A percentile compares a stretch with the other conserved stretches of the same genome.
These are phyloP conservation scores for Steatornis caripensis DNA, from an alignment of 2,113 vertebrate species.

Conservation along the genomic window DNA sequence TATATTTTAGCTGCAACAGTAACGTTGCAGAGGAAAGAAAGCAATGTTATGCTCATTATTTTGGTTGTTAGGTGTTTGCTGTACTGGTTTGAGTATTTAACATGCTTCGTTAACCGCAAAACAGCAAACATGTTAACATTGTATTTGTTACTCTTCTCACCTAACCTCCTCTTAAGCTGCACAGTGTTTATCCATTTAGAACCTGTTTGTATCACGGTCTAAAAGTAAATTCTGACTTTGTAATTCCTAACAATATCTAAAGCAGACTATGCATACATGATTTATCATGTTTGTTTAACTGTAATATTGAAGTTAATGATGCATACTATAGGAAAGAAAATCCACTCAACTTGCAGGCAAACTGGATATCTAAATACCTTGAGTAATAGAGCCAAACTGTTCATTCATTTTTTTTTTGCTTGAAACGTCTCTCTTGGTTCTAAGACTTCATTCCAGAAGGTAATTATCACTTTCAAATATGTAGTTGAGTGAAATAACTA, in stretches of 20 bases:
- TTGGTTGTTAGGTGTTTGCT: neutral
- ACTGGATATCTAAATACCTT: neutral
- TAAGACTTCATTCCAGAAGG: neutral
- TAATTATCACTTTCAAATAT: neutral
- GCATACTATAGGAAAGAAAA: neutral
- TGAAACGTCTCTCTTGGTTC: neutral
- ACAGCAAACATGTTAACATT: neutral
- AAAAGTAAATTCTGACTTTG: neutral
- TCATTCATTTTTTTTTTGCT: neutral
- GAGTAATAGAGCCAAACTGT: neutral
- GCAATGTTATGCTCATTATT: neutral
- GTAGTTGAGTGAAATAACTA: neutral
- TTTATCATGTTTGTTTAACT: neutral
- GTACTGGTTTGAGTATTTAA: neutral
- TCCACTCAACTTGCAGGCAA: neutral
- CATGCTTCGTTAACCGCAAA: neutral
- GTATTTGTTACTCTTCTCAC: neutral
- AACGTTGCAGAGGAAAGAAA: neutral
- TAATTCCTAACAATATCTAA: neutral
- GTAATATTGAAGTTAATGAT: neutral
- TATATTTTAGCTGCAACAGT: neutral
- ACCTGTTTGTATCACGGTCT: neutral
- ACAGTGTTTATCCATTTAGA: neutral
- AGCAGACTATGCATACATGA: neutral
- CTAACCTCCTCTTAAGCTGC: neutral